These are phyloP conservation scores for Squalus acanthias DNA, from an alignment of 2,797 vertebrate genomes.

Conservation along the genomic window DNA sequence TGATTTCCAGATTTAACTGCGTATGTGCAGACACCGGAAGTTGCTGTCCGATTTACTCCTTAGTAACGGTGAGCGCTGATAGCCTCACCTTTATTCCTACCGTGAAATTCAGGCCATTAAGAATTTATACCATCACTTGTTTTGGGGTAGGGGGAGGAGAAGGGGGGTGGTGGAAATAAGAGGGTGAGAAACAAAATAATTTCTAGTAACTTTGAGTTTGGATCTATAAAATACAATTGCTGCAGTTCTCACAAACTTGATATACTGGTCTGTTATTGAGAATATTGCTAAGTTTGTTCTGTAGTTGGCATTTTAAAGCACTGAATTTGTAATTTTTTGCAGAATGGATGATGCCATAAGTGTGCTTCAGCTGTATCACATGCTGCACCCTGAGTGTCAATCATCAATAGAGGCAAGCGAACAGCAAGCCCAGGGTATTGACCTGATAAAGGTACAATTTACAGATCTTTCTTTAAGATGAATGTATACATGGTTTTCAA, in stretches of 20 bases:
- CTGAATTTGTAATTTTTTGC: background rate
- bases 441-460: constrained; percentile 77
- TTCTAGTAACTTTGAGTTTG: background rate
- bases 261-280: background rate
- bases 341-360: constrained; percentile 74
- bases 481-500: background rate
- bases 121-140: background rate
- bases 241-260: background rate
- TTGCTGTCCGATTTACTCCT: background rate
- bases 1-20: background rate
- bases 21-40: background rate
- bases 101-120: background rate
- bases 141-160: background rate
- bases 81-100: background rate
- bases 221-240: background rate
- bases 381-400: constrained; percentile 75
- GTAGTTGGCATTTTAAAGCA: background rate
- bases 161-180: background rate
- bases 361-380: constrained; percentile 76
- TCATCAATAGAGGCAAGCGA: constrained; percentile 69
- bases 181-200: background rate
- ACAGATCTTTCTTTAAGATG: background rate
- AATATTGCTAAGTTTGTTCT: background rate
- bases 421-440: constrained; percentile 62
- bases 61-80: background rate